Base-by-base conservation (phyloP, 2,113 vertebrate species). In the Megalops atlanticus region DNA sequence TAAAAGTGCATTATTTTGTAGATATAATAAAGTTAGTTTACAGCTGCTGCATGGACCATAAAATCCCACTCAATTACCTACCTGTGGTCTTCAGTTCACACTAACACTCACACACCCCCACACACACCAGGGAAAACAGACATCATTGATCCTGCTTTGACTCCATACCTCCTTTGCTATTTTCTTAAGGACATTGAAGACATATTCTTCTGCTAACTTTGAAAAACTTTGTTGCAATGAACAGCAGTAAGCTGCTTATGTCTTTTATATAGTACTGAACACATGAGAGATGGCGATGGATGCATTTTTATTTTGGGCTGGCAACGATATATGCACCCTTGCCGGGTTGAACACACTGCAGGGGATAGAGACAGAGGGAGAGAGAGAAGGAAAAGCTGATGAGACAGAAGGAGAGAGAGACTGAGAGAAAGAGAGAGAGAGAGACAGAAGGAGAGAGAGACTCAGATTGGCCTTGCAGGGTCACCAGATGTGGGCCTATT, bases 1-100 rank as follows among this genome's bases (percentile, higher is more conserved):
- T 33, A 24, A 70, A 76, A 70, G 38, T 54, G 64, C 71, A 82
- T 72, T 43, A 58, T 76, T 74, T 68, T 77, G 18, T 76, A n/a
- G 36, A 78, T 69, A 21, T 43, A 69, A 69, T 49, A 45, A 78
- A 76, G 45, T 40, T n/a, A n/a, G n/a, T n/a, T n/a, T n/a, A n/a
- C n/a, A n/a, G n/a, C n/a, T 21, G 45, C 74, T 36, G 45, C 45
- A 76, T 47, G n/a, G 41, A 33, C 41, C 40, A 76, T 33, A 76
- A n/a, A n/a, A n/a, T n/a, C n/a, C n/a, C n/a, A n/a, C 76, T 40
- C 76, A 36, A 12, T 64, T 33, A 58, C 35, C 52, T 58, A 21
- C 12, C 38, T 78, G 52, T 38, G n/a, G 24, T 27, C 35, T 68
- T 16, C 24, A 24, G 11, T 69, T 78, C 54, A 31, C 21, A 33